These are phyloP conservation scores for Scaptomyza cyrtandrae DNA, from an alignment of 2,888 invertebrate species.

Conservation along the genomic window DNA sequence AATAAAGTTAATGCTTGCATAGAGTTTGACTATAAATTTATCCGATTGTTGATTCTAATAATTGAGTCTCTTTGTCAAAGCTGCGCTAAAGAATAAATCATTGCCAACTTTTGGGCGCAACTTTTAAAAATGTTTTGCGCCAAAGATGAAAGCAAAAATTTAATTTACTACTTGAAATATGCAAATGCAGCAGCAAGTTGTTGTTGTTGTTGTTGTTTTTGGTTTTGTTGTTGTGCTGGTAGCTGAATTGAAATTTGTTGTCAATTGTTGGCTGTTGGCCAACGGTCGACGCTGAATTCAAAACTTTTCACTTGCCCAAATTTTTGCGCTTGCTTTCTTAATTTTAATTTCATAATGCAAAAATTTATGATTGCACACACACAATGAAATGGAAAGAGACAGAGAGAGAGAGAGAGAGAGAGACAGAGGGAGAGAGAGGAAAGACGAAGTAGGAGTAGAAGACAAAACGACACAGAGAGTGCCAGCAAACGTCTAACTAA, in stretches of 20 bases:
- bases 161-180: constrained; percentile 60
- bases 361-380: constrained; percentile 54
- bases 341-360: constrained; percentile 63
- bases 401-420: not conserved
- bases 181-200: constrained; percentile 45
- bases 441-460: not conserved
- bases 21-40: constrained; percentile 9
- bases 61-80: not conserved
- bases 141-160: constrained; percentile 54
- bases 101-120: constrained; percentile 37
- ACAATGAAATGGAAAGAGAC: constrained; percentile 2
- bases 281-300: constrained; percentile 26
- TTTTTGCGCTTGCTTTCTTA: constrained; percentile 37
- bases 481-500: constrained; percentile 21
- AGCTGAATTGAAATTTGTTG: constrained; percentile 45
- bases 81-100: not conserved
- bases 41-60: constrained; percentile 2
- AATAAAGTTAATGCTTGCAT: not conserved
- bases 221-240: constrained; percentile 25
- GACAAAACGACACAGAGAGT: not conserved
- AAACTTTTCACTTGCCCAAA: constrained; percentile 42
- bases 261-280: constrained; percentile 59
- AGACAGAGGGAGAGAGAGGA: not conserved
- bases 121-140: constrained; percentile 36
- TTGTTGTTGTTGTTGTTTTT: not conserved